Base-by-base conservation (phyloP, 2,888 invertebrate species). In the Emmelina monodactyla region DNA sequence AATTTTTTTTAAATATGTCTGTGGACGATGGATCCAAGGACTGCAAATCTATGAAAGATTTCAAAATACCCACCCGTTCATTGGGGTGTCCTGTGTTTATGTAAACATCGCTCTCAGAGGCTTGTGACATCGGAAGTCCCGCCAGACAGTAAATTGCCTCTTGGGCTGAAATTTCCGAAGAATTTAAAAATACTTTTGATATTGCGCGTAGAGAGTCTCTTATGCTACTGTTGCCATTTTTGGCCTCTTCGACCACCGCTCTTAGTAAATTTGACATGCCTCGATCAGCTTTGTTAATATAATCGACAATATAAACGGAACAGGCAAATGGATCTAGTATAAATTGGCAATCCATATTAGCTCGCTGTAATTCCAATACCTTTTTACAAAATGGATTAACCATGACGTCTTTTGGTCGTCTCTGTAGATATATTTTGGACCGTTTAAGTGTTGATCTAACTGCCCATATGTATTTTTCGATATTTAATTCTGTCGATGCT, bases 341-440 rank as follows among this genome's bases (percentile, higher is more conserved):
- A 43, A 47, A 62, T 37, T 64, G 62, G n/a, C 56, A 41, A 42
- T 62, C 62, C 48, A 57, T 53, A 37, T 62, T 63, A 4, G 62
- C 55, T 25, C 41, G 32, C 12, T 46, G 47, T 9, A 55, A 34
- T 10, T 38, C 32, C 10, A 29, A 56, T 28, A 28, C 55, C 41
- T 48, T 38, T 45, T 35, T 38, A 11, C 12, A 40, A 35, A 35
- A 50, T 15, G 45, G 30, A 43, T 50, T 47, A n/a, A 44, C 16
- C 19, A 19, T 22, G 11, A 40, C 28, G 14, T 44, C 41, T 40
- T 41, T 40, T 19, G 43, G 39, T 1, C 14, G 28, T 28, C 28
- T n/a, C 28, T 28, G 7, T 11, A 28, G 11, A 28, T n/a, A 42
- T 34, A 42, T 31, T 38, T 39, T 44, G 7, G 39, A 37, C 12